Evolutionary conservation across 2,888 invertebrate species (phyloP).

Genomic region (Monochamus alternatus): DNA sequence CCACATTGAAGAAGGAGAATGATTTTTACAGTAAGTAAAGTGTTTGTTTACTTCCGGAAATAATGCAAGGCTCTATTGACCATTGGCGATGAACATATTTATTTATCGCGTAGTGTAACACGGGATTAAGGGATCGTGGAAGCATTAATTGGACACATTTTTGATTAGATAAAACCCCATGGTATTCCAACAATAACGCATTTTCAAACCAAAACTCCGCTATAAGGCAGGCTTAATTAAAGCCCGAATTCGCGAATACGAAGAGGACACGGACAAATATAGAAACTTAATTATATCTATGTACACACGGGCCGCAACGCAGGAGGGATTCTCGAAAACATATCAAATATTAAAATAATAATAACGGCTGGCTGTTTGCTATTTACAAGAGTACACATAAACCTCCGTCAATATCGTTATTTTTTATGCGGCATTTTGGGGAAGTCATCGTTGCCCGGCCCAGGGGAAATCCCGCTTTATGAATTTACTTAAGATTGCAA

Average conservation of each 20-base stretch:
- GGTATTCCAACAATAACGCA: too few relatives aligned
- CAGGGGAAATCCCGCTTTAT: conserved; percentile 67
- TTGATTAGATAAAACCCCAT: too few relatives aligned
- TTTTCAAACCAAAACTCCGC: too few relatives aligned
- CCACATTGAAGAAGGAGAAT: too few relatives aligned
- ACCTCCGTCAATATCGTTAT: conserved; percentile 43
- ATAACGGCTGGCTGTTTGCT: conserved; percentile 30
- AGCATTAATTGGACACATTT: too few relatives aligned
- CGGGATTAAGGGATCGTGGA: too few relatives aligned
- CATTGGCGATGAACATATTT: too few relatives aligned
- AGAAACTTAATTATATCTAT: conserved; percentile 30
- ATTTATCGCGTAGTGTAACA: too few relatives aligned
- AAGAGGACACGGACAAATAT: conserved; percentile 20
- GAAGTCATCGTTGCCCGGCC: conserved; percentile 59
- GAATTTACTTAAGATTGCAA: conserved; percentile 68
- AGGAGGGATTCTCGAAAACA: conserved; percentile 26
- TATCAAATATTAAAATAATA: conserved; percentile 38
- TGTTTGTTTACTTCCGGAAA: too few relatives aligned
- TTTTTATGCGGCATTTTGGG: conserved; percentile 47
- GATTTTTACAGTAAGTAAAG: too few relatives aligned
- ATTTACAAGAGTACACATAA: conserved; percentile 11
- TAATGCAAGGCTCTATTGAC: too few relatives aligned
- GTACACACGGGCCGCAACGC: conserved; percentile 9
- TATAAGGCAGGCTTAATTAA: too few relatives aligned
- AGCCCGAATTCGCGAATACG: background rate